Evolutionary conservation across 1,140 invertebrate species (phyloP), one percentile per base, ranked within the genome.

Genomic region (Gonatopus flavifemur): DNA sequence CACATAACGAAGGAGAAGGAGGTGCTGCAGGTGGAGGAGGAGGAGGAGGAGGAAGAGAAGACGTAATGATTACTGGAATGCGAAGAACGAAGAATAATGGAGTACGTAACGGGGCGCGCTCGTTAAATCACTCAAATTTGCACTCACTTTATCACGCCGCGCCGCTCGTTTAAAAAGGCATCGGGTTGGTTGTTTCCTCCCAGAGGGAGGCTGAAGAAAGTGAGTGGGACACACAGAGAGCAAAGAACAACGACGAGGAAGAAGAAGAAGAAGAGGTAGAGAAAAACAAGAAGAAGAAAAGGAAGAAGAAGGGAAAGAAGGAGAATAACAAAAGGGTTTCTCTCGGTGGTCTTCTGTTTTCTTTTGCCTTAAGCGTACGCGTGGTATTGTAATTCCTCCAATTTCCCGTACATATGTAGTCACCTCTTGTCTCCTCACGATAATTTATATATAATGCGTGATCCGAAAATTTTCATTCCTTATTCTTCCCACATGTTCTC

Each of bases 81-180:
- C 62, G 65, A 65, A 60, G 64, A 53, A 52, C 49, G 38, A 38
- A 39, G 53, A 54, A 55, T n/a, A n/a, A n/a, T n/a, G 57, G 47
- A 47, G 52, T 60, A 52, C 56, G 49, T 53, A 54, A 58, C 36
- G 22, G 16, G 50, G 40, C 41, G 47, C 49, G 59, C 48, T 56
- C 7, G 12, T 7, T 7, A 7, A 7, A 30, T 30, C 25, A 7
- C 12, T 30, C 12, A 7, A 30, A 7, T 7, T 30, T 7, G 12
- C 12, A 12, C 25, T 7, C 7, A 62, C 55, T 45, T 40, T 50
- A 49, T 30, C 53, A 39, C 22, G 36, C 52, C 24, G 8, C 20
- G 37, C 48, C 36, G 49, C 52, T 56, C 48, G 49, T 52, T 39
- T 20, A 47, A 42, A 42, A 10, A 35, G 21, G 15, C 52, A 36